A percentile compares a stretch with the other conserved stretches of the same genome.
phyloP scores from a whole-genome alignment of 2,113 vertebrate species.

The Thunnus thynnus region DNA sequence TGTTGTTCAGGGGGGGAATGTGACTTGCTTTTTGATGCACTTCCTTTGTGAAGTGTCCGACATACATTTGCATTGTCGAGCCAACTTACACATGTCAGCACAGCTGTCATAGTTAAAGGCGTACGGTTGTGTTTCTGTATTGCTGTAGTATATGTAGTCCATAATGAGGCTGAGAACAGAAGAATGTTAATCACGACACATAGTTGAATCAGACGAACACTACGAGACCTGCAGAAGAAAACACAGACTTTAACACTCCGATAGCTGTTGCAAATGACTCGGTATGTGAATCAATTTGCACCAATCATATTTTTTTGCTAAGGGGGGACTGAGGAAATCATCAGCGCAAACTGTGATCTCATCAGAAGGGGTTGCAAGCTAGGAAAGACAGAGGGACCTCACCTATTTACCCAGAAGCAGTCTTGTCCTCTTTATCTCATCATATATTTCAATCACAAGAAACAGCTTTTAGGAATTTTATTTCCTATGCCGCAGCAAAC shows the following conservation, averaged over 20 bases:
- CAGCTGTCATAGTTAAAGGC: conserved; percentile 47
- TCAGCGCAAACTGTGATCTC: conserved; percentile 73
- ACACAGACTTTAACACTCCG: conserved; percentile 23
- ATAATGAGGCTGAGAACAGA: conserved; percentile 5
- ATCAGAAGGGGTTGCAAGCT: conserved; percentile 73
- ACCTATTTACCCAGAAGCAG: conserved; percentile 66
- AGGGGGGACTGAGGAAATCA: conserved; percentile 63
- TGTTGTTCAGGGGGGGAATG: conserved; percentile 31
- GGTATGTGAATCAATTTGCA: conserved; percentile 42
- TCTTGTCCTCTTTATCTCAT: conserved; percentile 74
- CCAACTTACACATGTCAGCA: conserved; percentile 10
- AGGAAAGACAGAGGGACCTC: conserved; percentile 56
- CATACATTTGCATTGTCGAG: conserved; percentile 61
- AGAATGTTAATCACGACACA: conserved; percentile 19
- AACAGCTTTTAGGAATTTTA: conserved; percentile 69
- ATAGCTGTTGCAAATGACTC: conserved; percentile 36
- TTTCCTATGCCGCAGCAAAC: conserved; percentile 43
- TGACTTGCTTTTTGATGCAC: conserved; percentile 53
- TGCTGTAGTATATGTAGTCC: conserved; percentile 2
- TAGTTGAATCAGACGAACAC: conserved; percentile 24
- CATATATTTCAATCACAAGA: conserved; percentile 79
- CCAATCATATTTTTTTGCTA: conserved; percentile 50
- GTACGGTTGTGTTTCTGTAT: not conserved
- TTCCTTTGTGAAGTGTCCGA: conserved; percentile 46
- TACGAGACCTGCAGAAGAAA: conserved; percentile 21